Conservation (phyloP, 2,797 vertebrate genomes). For the Antrozous pallidus region DNA sequence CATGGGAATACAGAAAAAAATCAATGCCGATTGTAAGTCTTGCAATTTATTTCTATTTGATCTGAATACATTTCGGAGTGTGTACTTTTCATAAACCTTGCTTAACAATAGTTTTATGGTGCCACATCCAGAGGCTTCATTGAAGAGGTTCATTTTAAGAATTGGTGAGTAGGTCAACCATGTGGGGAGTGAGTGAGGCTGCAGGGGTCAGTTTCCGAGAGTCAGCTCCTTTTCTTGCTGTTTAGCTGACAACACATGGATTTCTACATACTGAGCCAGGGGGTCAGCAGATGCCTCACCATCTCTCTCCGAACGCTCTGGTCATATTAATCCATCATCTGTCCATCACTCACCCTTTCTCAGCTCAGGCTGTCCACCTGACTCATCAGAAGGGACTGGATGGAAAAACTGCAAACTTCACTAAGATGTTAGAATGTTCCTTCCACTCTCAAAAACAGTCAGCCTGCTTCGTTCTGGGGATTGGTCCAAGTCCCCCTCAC, state of each 20-base stretch:
- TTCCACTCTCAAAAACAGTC: neutral
- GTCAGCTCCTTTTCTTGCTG: conserved; percentile 43
- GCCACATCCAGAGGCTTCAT: neutral
- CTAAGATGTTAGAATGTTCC: conserved; percentile 6
- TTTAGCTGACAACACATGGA: conserved; percentile 35
- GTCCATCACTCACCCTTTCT: conserved; percentile 21
- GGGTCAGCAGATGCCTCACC: conserved; percentile 40
- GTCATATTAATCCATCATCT: conserved; percentile 46
- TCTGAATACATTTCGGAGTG: neutral
- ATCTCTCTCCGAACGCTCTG: conserved; percentile 2
- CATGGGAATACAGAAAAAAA: neutral
- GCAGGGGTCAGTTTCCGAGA: conserved; percentile 33
- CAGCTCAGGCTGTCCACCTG: neutral
- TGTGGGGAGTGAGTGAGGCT: neutral
- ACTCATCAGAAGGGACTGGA: conserved; percentile 37
- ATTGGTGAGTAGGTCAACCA: conserved; percentile 33
- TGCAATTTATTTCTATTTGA: conserved; percentile 42
- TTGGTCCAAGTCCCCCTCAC: neutral
- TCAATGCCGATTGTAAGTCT: neutral
- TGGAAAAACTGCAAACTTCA: conserved; percentile 36
- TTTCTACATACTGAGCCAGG: neutral
- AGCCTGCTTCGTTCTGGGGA: neutral
- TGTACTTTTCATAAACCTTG: neutral
- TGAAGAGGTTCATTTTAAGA: conserved; percentile 2
- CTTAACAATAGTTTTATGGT: conserved; percentile 41